Conservation (phyloP, 2,113 vertebrate species). For the Apodemus sylvaticus region DNA sequence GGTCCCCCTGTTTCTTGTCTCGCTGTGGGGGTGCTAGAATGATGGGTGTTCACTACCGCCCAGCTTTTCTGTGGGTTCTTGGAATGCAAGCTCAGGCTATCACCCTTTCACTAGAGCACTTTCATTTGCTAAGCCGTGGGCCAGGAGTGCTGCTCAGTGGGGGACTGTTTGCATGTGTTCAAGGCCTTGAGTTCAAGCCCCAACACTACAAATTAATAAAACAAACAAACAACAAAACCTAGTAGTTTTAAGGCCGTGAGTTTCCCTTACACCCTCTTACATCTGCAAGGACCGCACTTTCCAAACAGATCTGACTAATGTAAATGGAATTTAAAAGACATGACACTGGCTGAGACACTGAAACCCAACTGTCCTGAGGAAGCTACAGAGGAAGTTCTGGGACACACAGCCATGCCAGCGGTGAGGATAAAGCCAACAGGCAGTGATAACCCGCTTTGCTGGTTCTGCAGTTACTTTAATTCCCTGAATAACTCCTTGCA, state of each 20-base stretch:
- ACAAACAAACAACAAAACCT: background rate
- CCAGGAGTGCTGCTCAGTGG: background rate
- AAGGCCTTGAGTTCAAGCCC: background rate
- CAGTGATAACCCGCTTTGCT: background rate
- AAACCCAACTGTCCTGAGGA: background rate
- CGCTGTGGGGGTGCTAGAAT: too few species aligned
- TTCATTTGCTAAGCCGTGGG: background rate
- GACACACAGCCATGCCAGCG: fast-evolving
- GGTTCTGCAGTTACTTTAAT: background rate
- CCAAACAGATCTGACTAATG: background rate
- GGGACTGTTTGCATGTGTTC: background rate
- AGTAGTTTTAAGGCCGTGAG: background rate
- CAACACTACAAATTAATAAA: background rate
- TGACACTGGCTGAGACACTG: background rate
- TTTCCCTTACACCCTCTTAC: background rate
- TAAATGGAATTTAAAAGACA: background rate
- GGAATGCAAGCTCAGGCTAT: background rate
- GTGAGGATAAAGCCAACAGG: background rate
- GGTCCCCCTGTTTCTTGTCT: background rate
- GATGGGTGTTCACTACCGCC: background rate
- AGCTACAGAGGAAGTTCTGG: background rate
- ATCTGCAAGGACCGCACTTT: background rate
- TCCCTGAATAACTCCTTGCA: background rate
- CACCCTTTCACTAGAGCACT: background rate
- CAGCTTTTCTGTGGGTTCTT: background rate